phyloP scores from a whole-genome alignment of 2,113 vertebrate genomes.

The Xyrauchen texanus region DNA sequence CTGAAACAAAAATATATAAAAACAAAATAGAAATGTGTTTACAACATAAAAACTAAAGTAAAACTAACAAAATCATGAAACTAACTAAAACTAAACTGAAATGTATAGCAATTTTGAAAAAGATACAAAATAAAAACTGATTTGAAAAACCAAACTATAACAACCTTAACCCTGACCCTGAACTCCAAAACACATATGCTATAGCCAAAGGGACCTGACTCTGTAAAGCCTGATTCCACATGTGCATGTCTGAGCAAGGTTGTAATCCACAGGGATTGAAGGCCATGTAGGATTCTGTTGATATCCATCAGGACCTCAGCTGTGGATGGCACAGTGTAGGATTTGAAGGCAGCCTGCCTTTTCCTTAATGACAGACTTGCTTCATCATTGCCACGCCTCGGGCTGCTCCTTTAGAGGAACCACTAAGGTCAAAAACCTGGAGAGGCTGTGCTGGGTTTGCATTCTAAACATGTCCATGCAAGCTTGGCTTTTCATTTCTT shows the following conservation, averaged over 20 bases:
- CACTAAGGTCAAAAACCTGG: slow-evolving; percentile 8
- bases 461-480: slow-evolving; percentile 5
- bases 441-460: slow-evolving; percentile 16
- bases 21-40: too few relatives aligned
- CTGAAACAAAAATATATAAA: too few relatives aligned
- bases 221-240: slow-evolving; percentile 1
- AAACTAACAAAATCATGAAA: too few relatives aligned
- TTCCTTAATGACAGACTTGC: slow-evolving; percentile 30
- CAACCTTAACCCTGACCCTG: neutral
- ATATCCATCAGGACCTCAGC: slow-evolving; percentile 2
- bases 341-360: slow-evolving; percentile 7
- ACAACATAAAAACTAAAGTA: too few relatives aligned
- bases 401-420: slow-evolving; percentile 23
- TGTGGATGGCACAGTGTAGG: neutral
- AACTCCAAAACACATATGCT: slow-evolving; percentile 12
- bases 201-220: neutral
- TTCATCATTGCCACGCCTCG: neutral
- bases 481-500: too few relatives aligned
- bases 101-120: too few relatives aligned
- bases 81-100: too few relatives aligned
- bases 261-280: neutral
- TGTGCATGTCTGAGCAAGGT: neutral
- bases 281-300: neutral
- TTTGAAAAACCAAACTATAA: too few relatives aligned
- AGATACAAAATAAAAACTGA: too few relatives aligned